Conservation (phyloP, 1,140 invertebrate genomes). For the Brachionus asplanchnoidis region DNA sequence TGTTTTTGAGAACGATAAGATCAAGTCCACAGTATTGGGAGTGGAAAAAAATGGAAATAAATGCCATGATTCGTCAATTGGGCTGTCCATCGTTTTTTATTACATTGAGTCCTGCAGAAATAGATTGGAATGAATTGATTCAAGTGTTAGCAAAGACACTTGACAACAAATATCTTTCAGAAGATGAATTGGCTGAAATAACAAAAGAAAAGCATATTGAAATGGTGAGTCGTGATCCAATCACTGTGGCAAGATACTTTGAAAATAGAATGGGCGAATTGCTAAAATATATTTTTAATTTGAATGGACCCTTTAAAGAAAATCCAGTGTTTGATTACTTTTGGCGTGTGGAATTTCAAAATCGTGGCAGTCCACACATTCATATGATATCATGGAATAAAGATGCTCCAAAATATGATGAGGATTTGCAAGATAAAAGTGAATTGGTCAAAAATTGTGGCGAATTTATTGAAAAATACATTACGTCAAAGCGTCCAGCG, state of each 20-base stretch:
- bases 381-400: not conserved
- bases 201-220: not conserved
- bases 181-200: not conserved
- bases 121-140: not conserved
- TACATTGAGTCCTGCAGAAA: not conserved
- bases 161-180: not conserved
- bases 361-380: not conserved
- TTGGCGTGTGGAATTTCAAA: constrained; percentile 8
- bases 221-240: not conserved
- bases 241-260: not conserved
- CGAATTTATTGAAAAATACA: not conserved
- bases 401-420: not conserved
- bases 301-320: not conserved
- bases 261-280: not conserved
- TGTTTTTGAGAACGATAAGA: not conserved
- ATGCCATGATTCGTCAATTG: not conserved
- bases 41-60: not conserved
- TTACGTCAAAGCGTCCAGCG: no score
- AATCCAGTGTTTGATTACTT: not conserved
- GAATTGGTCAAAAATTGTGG: not conserved
- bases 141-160: not conserved
- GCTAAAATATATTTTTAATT: not conserved
- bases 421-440: not conserved
- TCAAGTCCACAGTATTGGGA: constrained; percentile 21
- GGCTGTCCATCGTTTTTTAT: not conserved